Evolutionary conservation across 2,113 vertebrate species (phyloP), one percentile per base, ranked within the genome.

Genomic region (Acinonyx jubatus): DNA sequence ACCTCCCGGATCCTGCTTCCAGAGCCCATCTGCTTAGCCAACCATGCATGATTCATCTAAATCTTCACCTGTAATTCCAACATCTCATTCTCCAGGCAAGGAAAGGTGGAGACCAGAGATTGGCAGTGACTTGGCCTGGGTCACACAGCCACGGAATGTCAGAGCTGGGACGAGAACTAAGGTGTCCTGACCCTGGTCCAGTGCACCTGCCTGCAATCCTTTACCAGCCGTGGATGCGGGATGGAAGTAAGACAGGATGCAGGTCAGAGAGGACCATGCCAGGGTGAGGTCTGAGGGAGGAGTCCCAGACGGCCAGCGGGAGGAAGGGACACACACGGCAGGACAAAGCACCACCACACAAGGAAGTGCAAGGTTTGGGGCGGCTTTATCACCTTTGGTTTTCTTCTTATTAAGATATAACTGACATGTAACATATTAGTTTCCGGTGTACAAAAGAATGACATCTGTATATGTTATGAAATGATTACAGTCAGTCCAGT

Each of bases 121-220:
- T 61, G 12, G 4, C 31, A 27, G 0, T 61, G 63, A 52, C n/a
- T 25, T n/a, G 23, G 38, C 61, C 48, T 15, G 25, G 48, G 52
- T 81, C 73, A 95, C n/a, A 50, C 0, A 12, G n/a, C 36, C 65
- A 4, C 21, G 10, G 25, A 88, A 73, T 1, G 0, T 65, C 88
- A 52, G 23, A 55, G 25, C 0, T 79, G 29, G 50, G n/a, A 68
- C 2, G 4, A n/a, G 66, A 88, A 27, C 19, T n/a, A 87, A 93
- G 23, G 7, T 4, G 27, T 31, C 61, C 45, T 81, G 55, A 84
- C 41, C 50, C 38, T 0, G 1, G 33, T 23, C 36, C 29, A 36
- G 61, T 3, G 1, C 1, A 31, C 16, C 23, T 79, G 63, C 13
- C 25, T 0, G 0, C 2, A 65, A 16, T 13, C 79, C 19, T 73